phyloP scores from a whole-genome alignment of 2,797 vertebrate species.

The Antrozous pallidus region DNA sequence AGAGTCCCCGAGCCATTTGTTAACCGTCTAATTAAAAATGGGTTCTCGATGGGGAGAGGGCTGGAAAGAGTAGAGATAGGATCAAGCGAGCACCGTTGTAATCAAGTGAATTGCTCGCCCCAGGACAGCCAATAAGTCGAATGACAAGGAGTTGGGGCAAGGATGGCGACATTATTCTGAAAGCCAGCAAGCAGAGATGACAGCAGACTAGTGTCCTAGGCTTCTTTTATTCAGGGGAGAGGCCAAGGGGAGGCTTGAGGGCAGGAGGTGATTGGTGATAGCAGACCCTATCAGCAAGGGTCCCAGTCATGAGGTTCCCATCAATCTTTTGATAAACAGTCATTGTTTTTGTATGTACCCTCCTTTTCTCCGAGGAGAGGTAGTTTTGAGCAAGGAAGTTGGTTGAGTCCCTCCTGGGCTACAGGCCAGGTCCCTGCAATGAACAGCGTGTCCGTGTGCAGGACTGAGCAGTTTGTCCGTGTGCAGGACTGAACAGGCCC shows the following conservation, averaged over 20 bases:
- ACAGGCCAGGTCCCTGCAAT: not conserved
- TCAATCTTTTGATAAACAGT: not conserved
- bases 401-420: not conserved
- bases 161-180: not conserved
- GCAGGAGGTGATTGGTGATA: not conserved
- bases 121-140: not conserved
- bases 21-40: not conserved
- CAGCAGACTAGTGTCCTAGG: not conserved
- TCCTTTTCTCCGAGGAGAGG: not conserved
- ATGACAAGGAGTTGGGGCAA: not conserved
- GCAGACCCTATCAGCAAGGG: not conserved
- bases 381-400: not conserved
- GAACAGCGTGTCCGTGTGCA: not conserved
- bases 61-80: not conserved
- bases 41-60: not conserved
- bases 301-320: not conserved
- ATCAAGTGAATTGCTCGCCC: not conserved
- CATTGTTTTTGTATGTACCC: not conserved
- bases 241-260: not conserved
- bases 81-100: not conserved
- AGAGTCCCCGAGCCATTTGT: not conserved
- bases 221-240: not conserved
- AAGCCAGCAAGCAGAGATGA: not conserved
- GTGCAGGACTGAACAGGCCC: no score
- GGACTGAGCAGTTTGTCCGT: no score